phyloP scores from a whole-genome alignment of 2,113 vertebrate genomes.

The Conger conger region DNA sequence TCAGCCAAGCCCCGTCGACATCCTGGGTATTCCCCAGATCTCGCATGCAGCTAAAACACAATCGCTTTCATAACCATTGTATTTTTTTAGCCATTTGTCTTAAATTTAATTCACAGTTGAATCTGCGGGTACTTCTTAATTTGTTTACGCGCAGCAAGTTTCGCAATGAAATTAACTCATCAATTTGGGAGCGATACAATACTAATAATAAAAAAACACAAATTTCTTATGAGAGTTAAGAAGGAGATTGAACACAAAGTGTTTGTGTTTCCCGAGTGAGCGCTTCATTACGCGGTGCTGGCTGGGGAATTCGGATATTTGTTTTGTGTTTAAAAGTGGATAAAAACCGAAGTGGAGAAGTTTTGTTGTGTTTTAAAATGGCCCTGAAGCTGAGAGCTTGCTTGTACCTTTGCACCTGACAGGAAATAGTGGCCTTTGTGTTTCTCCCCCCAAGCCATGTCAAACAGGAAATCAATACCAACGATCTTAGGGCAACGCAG shows the following conservation, averaged over 20 bases:
- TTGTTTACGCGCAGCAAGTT: too few relatives aligned
- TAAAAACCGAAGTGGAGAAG: background rate
- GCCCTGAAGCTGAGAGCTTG: background rate
- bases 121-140: too few relatives aligned
- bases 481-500: background rate
- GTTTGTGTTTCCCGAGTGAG: too few relatives aligned
- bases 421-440: background rate
- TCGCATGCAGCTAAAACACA: background rate
- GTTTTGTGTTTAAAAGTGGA: background rate
- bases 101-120: too few relatives aligned
- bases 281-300: background rate
- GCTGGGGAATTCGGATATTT: background rate
- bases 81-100: background rate
- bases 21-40: background rate
- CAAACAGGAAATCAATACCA: background rate
- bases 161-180: too few relatives aligned
- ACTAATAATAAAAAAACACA: too few relatives aligned
- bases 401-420: background rate
- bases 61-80: background rate
- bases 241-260: too few relatives aligned
- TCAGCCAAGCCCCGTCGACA: background rate
- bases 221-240: too few relatives aligned
- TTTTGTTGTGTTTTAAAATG: background rate
- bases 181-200: too few relatives aligned
- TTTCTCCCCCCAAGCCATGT: background rate